Base-by-base conservation (phyloP, 37 sponge, comb jelly and placozoan species). In the Agelas oroides region DNA sequence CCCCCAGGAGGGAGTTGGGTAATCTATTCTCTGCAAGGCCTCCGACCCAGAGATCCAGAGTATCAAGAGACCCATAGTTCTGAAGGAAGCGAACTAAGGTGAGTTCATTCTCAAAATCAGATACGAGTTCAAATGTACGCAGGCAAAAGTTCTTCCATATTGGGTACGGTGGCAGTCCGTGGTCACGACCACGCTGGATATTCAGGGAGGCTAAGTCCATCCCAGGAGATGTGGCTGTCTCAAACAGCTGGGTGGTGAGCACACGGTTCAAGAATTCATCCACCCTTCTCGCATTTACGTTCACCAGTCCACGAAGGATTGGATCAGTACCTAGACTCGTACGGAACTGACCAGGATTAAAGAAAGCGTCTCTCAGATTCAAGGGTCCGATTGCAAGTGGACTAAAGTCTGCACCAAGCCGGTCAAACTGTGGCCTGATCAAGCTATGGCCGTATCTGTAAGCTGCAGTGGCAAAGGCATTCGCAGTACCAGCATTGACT, bases 121-220 rank as follows among this genome's bases (percentile, higher is more conserved):
- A 31, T 3, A 65, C 27, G n/a, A 27, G 13, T n/a, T 54, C 58
- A 37, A 79, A 80, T 34, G 23, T 39, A 5, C 63, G 34, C 36
- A 57, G 37, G 57, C 97, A 99, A 70, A 92, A 91, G 41, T 93
- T 83, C 53, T 85, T 73, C 77, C 73, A 91, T n/a, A 71, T 59
- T 0, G 67, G 89, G 66, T 94, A 95, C 0, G 88, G 81, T 12
- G 97, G 90, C 2, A 99, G 83, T 6, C 97, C 97, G 63, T 95
- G 94, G 63, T 95, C 97, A 0, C 97, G 85, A 31, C 93, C 90
- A 67, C 97, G 73, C 66, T 97, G 97, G 38, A 97, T 81, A 66
- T 94, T 97, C 33, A 95, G 73, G 0, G 97, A 81, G 21, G 94
- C 88, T 30, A 97, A 83, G 71, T 97, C 97, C 83, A 86, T 81